Evolutionary conservation across 2,888 invertebrate species (phyloP), one percentile per base, ranked within the genome.

Genomic region (Keiferia lycopersicella): DNA sequence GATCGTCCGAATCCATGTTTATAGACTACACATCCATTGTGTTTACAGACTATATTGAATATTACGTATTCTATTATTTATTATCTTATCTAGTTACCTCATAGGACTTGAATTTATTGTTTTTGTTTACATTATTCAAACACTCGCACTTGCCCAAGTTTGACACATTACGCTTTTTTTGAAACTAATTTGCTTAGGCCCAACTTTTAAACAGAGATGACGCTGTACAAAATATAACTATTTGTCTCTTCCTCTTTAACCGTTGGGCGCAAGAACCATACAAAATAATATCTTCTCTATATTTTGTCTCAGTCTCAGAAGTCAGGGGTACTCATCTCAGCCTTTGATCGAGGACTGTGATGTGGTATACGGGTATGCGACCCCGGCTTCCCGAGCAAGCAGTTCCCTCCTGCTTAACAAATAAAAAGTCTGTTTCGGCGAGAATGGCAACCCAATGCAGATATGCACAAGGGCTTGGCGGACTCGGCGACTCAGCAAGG

Each of bases 1-100:
- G 82, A 53, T 84, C 84, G 66, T 83, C 77, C 8, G 66, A 66
- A 39, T 81, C 77, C 84, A 84, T 84, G 26, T 39, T 45, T 70
- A 67, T 60, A n/a, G 59, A 53, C 63, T 67, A 68, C 48, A 57
- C 39, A 48, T 34, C 41, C 61, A 64, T 38, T 38, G 56, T 62
- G 39, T 59, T 16, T 12, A 14, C 12, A 14, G 22, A 51, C 51
- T 16, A 60, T 16, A 14, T 14, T 56, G 34, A 60, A 50, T 10
- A 39, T 50, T 61, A 50, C 34, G 50, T 41, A 50, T 50, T 48
- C 30, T 18, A 34, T 34, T 30, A 34, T 48, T 2, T 34, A 50
- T 48, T 50, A 50, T 50, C 61, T 61, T 50, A 61, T 61, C 34
- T 50, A 50, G 18, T 50, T 16, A 26, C 22, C 14, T 11, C 10